Conservation (phyloP, 2,888 invertebrate species). For the Diaperis boleti region DNA sequence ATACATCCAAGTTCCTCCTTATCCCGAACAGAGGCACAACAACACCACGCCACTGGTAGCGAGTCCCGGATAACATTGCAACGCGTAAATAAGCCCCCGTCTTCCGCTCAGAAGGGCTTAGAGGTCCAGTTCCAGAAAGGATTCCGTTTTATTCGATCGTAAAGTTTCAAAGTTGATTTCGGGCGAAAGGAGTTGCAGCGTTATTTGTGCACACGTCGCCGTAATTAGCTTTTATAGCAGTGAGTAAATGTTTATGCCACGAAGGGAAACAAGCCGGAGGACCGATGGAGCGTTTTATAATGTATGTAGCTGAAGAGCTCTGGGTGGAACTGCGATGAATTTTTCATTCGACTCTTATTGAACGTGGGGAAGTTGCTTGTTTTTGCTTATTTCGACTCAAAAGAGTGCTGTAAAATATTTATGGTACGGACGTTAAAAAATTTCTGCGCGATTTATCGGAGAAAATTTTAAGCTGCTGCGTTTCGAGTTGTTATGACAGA, state of each 20-base stretch:
- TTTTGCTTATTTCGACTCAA: slow-evolving; percentile 21
- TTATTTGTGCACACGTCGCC: not conserved
- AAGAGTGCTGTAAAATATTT: slow-evolving; percentile 24
- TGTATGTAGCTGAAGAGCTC: slow-evolving; percentile 10
- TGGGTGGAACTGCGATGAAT: slow-evolving; percentile 3
- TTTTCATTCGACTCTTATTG: slow-evolving; percentile 20
- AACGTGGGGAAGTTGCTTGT: slow-evolving; percentile 17
- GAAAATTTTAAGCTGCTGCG: slow-evolving; percentile 19
- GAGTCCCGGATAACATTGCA: slow-evolving; percentile 32
- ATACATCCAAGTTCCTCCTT: too few relatives aligned
- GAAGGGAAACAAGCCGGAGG: slow-evolving; percentile 10
- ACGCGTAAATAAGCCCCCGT: slow-evolving; percentile 30
- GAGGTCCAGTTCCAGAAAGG: slow-evolving; percentile 17
- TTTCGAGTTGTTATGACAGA: slow-evolving; percentile 19
- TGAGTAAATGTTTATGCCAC: slow-evolving; percentile 30
- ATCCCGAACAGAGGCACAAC: too few relatives aligned
- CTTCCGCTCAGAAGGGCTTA: slow-evolving; percentile 2
- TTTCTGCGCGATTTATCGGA: slow-evolving; percentile 11
- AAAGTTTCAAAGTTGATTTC: slow-evolving; percentile 21
- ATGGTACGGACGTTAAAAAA: slow-evolving; percentile 13
- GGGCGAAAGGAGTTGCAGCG: not conserved
- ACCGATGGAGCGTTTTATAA: slow-evolving; percentile 16
- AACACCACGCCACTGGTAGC: too few relatives aligned
- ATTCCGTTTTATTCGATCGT: slow-evolving; percentile 20
- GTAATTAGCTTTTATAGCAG: slow-evolving; percentile 35